phyloP scores from a whole-genome alignment of 1,140 invertebrate species.

The Watersipora subatra region DNA sequence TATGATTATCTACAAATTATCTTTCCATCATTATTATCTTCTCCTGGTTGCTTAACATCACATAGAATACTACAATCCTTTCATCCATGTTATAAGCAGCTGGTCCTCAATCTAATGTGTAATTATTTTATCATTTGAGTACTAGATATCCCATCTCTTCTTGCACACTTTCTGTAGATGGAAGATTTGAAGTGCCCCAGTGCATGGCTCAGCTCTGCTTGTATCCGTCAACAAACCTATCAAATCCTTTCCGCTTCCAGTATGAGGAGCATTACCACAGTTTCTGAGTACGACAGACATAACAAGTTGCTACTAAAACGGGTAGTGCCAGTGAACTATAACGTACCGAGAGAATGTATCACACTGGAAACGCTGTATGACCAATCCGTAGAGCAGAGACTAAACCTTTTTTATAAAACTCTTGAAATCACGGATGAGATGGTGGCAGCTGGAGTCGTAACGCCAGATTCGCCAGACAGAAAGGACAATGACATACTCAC shows the following conservation, averaged over 20 bases:
- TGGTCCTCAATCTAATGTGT: too few species aligned
- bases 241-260: slow-evolving; percentile 12
- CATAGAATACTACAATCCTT: too few species aligned
- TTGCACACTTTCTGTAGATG: not conserved
- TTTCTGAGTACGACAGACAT: slow-evolving; percentile 31
- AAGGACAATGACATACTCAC: too few species aligned
- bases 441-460: slow-evolving; percentile 37
- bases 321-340: too few species aligned
- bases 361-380: slow-evolving; percentile 16
- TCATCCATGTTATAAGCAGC: too few species aligned
- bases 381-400: slow-evolving; percentile 9
- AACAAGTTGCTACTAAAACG: slow-evolving; percentile 19
- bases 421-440: slow-evolving; percentile 12
- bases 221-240: not conserved
- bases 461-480: slow-evolving; percentile 47
- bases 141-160: too few species aligned
- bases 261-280: slow-evolving; percentile 28
- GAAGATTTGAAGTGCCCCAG: not conserved
- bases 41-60: too few species aligned
- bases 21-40: too few species aligned
- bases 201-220: not conserved
- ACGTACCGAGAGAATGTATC: too few species aligned
- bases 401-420: slow-evolving; percentile 15
- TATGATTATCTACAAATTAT: too few species aligned
- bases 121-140: too few species aligned